These are phyloP conservation scores for Enteromius viviparus DNA, from an alignment of 2,797 vertebrate species.

Conservation along the genomic window DNA sequence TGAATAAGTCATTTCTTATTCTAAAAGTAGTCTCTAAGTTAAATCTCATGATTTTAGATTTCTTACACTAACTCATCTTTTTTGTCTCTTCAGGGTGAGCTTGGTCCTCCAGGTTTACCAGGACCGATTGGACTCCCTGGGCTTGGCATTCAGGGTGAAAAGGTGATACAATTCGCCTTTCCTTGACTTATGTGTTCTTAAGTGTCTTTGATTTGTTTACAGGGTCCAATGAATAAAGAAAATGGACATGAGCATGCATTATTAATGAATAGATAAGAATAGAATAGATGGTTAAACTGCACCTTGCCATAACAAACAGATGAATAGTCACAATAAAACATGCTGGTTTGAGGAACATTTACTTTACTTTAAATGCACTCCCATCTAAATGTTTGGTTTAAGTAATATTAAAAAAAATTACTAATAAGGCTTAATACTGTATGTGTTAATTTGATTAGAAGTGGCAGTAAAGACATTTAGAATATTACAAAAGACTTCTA, in stretches of 20 bases:
- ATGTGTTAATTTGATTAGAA: neutral
- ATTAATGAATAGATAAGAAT: no score
- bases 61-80: neutral
- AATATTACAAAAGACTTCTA: neutral
- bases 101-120: slow-evolving; percentile 79
- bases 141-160: slow-evolving; percentile 86
- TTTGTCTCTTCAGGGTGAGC: slow-evolving; percentile 79
- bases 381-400: neutral
- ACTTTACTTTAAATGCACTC: neutral
- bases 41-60: neutral
- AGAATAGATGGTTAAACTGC: neutral
- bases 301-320: neutral
- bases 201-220: neutral
- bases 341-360: neutral
- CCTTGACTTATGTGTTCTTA: neutral
- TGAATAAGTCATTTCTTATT: neutral
- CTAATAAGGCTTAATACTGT: neutral
- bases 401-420: neutral
- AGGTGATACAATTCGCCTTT: slow-evolving; percentile 68
- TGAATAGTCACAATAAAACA: neutral
- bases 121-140: slow-evolving; percentile 81
- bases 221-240: neutral
- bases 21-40: neutral
- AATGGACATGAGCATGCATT: neutral
- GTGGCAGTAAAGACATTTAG: neutral